These are phyloP conservation scores for Euphonia xanthogaster DNA, from an alignment of 2,797 vertebrate genomes.

Conservation along the genomic window DNA sequence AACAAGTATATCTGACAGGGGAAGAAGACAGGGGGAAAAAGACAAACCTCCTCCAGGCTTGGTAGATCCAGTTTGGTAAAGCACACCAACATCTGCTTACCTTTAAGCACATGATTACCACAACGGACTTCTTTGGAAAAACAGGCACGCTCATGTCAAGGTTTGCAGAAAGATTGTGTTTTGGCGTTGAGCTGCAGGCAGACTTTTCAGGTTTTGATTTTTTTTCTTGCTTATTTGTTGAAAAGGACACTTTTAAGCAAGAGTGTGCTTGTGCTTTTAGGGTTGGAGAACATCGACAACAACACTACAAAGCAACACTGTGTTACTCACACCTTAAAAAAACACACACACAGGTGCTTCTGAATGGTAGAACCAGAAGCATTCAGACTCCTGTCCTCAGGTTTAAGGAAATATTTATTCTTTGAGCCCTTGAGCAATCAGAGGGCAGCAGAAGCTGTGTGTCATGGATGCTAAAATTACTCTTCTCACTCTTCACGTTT, in stretches of 20 bases:
- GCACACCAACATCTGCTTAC: not conserved
- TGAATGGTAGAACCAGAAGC: slow-evolving; percentile 16
- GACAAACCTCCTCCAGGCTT: not conserved
- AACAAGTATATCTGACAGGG: not conserved
- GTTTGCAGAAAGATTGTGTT: not conserved
- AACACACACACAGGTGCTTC: slow-evolving; percentile 7
- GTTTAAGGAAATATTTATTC: slow-evolving; percentile 54
- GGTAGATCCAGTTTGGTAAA: not conserved
- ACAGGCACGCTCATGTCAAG: not conserved
- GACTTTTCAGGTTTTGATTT: not conserved
- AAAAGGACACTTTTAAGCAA: not conserved
- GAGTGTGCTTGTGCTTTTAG: not conserved
- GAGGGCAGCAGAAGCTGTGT: slow-evolving; percentile 44
- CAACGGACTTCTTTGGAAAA: not conserved
- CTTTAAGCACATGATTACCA: not conserved
- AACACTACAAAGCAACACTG: not conserved
- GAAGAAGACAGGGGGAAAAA: not conserved
- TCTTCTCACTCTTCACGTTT: slow-evolving; percentile 20
- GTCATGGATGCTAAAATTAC: slow-evolving; percentile 63
- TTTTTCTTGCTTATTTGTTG: not conserved
- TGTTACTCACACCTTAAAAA: slow-evolving; percentile 1
- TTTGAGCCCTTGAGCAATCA: slow-evolving; percentile 23
- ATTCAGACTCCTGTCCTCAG: not conserved
- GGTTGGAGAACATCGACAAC: not conserved
- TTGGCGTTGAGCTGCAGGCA: not conserved